Conservation (phyloP, 1,140 invertebrate species). For the Megathymus violae region DNA sequence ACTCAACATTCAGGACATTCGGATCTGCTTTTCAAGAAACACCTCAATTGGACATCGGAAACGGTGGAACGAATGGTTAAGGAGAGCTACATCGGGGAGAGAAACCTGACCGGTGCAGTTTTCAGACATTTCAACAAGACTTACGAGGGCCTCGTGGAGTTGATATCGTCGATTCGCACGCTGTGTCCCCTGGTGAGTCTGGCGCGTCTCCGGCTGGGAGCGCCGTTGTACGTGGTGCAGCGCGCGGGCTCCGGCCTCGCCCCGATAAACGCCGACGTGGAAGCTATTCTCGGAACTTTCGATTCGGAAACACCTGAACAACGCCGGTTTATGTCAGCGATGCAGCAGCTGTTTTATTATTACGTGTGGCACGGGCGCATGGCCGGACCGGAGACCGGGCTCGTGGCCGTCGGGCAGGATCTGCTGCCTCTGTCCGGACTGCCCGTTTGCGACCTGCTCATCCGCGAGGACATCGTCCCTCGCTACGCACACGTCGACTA, state of each 20-base stretch:
- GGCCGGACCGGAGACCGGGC: conserved; percentile 81
- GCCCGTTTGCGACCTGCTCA: conserved; percentile 90
- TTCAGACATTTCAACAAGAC: conserved; percentile 87
- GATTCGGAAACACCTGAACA: conserved; percentile 88
- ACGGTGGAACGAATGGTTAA: conserved; percentile 86
- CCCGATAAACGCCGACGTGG: conserved; percentile 79
- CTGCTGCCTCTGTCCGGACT: conserved; percentile 85
- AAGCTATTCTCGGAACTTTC: conserved; percentile 91
- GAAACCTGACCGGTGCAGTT: conserved; percentile 85
- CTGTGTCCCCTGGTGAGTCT: conserved; percentile 90
- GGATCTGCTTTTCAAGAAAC: conserved; percentile 82
- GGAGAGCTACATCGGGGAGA: conserved; percentile 86
- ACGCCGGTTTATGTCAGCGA: conserved; percentile 89
- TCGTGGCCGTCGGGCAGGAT: conserved; percentile 89
- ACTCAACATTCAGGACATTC: conserved; percentile 88
- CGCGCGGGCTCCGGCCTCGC: conserved; percentile 54
- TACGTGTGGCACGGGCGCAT: conserved; percentile 90
- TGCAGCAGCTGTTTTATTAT: conserved; percentile 92
- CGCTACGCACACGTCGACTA: conserved; percentile 85
- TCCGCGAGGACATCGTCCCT: conserved; percentile 89
- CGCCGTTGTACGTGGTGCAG: conserved; percentile 88
- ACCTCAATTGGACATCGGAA: conserved; percentile 86
- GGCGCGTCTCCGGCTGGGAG: conserved; percentile 83
- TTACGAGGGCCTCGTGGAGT: conserved; percentile 86
- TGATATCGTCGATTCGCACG: conserved; percentile 91